Evolutionary conservation across 2,888 invertebrate genomes (phyloP).

Genomic region (Tipula vernalis): DNA sequence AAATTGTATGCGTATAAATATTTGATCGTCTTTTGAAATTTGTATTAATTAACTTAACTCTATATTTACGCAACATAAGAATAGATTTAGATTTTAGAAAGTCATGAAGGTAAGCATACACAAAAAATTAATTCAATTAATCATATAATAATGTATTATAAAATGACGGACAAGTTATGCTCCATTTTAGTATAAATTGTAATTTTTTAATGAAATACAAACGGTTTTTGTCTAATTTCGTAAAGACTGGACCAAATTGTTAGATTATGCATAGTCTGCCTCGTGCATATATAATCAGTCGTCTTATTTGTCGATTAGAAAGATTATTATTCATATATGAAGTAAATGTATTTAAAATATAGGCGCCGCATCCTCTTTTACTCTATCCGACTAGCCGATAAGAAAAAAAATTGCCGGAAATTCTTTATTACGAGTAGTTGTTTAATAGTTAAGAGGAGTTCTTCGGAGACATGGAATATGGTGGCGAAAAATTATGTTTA

Average conservation of each 20-base stretch:
- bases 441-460: neutral
- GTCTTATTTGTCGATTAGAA: neutral
- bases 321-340: neutral
- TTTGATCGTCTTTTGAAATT: slow-evolving; percentile 4
- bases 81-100: neutral
- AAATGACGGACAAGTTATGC: neutral
- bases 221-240: neutral
- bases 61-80: slow-evolving; percentile 4
- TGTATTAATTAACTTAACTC: neutral
- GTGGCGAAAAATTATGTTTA: too few species aligned
- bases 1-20: neutral
- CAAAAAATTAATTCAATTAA: neutral
- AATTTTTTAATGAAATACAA: neutral
- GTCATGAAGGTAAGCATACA: neutral
- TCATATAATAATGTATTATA: neutral
- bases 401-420: neutral
- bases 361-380: neutral
- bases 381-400: neutral
- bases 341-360: neutral
- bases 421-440: neutral
- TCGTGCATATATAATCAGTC: neutral
- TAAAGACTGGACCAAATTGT: neutral
- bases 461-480: neutral
- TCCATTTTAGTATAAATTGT: neutral
- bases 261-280: neutral